These are phyloP conservation scores for Hafferia zeledoni DNA, from an alignment of 2,797 vertebrate genomes.

Conservation along the genomic window DNA sequence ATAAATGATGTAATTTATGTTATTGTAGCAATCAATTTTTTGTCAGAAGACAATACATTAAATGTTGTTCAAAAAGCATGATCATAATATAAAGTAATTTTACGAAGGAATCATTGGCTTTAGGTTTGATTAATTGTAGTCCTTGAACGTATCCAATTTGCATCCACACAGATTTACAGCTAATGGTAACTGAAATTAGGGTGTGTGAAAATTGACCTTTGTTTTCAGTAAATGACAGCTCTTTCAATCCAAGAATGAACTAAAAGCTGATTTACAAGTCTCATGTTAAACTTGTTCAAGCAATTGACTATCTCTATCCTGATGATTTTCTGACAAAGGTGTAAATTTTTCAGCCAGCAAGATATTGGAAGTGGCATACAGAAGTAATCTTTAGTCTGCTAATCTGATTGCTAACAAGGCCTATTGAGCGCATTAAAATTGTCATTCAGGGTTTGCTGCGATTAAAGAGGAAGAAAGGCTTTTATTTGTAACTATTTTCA, in stretches of 20 bases:
- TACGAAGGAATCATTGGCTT: neutral
- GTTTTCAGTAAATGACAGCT: conserved; percentile 19
- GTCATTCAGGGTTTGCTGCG: neutral
- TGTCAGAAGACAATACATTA: neutral
- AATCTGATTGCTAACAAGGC: neutral
- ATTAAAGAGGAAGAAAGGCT: neutral
- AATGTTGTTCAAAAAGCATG: neutral
- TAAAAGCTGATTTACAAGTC: conserved; percentile 18
- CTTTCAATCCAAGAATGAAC: neutral
- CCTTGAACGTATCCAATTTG: conserved; percentile 20
- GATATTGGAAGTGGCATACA: neutral
- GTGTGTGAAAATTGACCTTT: conserved; percentile 34
- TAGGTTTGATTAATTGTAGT: conserved; percentile 13
- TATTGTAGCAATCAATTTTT: neutral
- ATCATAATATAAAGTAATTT: neutral
- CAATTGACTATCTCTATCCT: neutral
- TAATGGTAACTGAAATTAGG: conserved; percentile 52
- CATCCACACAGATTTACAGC: neutral
- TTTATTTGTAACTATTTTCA: neutral
- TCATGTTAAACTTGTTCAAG: neutral
- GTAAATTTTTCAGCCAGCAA: neutral
- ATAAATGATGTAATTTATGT: neutral
- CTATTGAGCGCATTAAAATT: neutral
- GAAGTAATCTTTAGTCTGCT: neutral
- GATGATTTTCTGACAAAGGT: neutral